These are phyloP conservation scores for Nilaparvata lugens DNA, from an alignment of 1,140 invertebrate genomes.

Conservation along the genomic window DNA sequence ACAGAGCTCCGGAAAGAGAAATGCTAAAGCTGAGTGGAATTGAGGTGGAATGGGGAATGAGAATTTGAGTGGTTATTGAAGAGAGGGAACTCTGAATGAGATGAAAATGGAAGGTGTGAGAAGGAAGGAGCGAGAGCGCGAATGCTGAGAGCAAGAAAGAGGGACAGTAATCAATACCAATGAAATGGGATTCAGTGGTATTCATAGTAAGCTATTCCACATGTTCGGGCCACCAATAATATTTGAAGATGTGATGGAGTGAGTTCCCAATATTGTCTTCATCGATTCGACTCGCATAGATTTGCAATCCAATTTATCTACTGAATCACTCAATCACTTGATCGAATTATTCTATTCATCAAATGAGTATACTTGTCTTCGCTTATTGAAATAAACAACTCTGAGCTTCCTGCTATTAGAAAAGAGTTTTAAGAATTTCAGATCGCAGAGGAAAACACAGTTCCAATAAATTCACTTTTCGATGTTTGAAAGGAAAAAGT, in stretches of 20 bases:
- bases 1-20: neutral
- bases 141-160: slow-evolving; percentile 1
- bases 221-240: neutral
- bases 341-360: no score
- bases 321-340: no score
- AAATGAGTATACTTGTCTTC: no score
- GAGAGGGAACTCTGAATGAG: neutral
- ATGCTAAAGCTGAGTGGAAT: neutral
- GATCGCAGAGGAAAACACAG: no score
- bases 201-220: slow-evolving; percentile 1
- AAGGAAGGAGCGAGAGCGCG: slow-evolving; percentile 6
- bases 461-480: no score
- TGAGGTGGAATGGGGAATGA: neutral
- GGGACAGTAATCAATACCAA: neutral
- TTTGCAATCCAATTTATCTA: no score
- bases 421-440: no score
- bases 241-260: neutral
- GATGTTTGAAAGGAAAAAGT: no score
- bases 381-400: no score
- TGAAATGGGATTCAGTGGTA: slow-evolving; percentile 4
- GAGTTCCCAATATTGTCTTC: neutral
- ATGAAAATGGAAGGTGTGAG: slow-evolving; percentile 3
- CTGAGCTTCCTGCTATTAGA: no score
- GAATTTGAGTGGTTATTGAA: no score
- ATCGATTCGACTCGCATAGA: neutral